Percentiles rank a stretch among this genome's conserved stretches.
phyloP scores from a whole-genome alignment of 2,113 vertebrate species.

The Aleadryas rufinucha region DNA sequence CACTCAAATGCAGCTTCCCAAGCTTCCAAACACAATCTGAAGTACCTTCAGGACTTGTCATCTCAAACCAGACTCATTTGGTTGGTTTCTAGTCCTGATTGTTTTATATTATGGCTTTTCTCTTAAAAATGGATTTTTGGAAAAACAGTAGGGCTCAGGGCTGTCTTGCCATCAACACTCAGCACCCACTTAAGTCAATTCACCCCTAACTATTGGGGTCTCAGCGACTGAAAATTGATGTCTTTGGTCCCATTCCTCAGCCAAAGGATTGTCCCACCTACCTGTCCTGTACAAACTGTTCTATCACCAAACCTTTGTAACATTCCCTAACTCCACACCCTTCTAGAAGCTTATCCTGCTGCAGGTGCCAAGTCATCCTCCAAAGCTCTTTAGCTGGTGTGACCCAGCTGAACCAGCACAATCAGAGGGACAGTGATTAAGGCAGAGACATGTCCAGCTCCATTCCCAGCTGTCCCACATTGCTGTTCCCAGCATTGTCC shows the following conservation, averaged over 20 bases:
- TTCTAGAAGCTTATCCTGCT: background rate
- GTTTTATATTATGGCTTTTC: background rate
- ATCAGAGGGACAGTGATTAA: background rate
- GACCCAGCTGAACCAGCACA: background rate
- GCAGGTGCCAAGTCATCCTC: background rate
- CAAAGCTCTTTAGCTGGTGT: background rate
- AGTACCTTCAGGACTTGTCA: background rate
- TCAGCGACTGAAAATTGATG: background rate
- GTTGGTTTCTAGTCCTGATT: background rate
- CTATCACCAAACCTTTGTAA: background rate
- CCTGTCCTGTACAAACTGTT: background rate
- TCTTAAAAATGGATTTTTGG: background rate
- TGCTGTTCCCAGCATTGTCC: background rate
- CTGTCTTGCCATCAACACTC: background rate
- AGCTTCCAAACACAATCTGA: background rate
- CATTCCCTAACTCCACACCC: background rate
- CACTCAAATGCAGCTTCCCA: background rate
- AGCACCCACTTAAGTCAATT: background rate
- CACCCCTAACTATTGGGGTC: background rate
- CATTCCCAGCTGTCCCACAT: background rate
- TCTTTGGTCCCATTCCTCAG: background rate
- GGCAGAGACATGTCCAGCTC: background rate
- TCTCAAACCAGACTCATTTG: background rate
- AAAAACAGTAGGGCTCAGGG: background rate
- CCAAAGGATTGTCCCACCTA: background rate